Evolutionary conservation across 2,113 vertebrate genomes (phyloP), one percentile per base, ranked within the genome.

Genomic region (Calyptommatus sinebrachiatus): DNA sequence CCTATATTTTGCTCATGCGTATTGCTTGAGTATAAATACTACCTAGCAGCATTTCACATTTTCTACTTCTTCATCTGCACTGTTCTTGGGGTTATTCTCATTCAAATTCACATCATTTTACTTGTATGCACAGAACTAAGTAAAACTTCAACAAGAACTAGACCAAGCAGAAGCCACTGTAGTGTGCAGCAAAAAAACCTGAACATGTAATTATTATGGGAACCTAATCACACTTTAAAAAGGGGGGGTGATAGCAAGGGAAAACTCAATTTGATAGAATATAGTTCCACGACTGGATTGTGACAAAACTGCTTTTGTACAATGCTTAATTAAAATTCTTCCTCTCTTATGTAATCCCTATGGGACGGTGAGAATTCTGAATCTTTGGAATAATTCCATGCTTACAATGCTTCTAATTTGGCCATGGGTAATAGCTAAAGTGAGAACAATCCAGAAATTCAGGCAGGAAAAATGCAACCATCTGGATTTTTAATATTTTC

Each of bases 321-420:
- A 72, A 82, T 83, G 76, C 61, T 80, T 83, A 61, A 86, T 92
- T 90, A 91, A 91, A 92, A 91, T 95, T 93, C 81, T 89, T 91
- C 48, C 26, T 75, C 50, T 80, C 68, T 84, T 91, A 77, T 14
- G 1, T 93, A 85, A 91, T 92, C 35, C 45, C 75, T 57, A 26
- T 65, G 79, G 81, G 45, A 31, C 82, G 77, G 11, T 75, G 82
- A 78, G 84, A 83, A 86, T 81, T 73, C 60, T 71, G 79, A 87
- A 84, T 85, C 87, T 81, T 89, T 88, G 74, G 81, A 92, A 87
- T 71, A 53, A 5, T 83, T 90, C 79, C n/a, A 26, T 83, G 29
- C 83, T 90, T 80, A 46, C 63, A 87, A 85, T 80, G 6, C 84
- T 70, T 74, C 73, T 88, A 73, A 76, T 82, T 28, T 83, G 67